These are phyloP conservation scores for Doryteuthis pealeii DNA, from an alignment of 1,140 invertebrate genomes.

Conservation along the genomic window DNA sequence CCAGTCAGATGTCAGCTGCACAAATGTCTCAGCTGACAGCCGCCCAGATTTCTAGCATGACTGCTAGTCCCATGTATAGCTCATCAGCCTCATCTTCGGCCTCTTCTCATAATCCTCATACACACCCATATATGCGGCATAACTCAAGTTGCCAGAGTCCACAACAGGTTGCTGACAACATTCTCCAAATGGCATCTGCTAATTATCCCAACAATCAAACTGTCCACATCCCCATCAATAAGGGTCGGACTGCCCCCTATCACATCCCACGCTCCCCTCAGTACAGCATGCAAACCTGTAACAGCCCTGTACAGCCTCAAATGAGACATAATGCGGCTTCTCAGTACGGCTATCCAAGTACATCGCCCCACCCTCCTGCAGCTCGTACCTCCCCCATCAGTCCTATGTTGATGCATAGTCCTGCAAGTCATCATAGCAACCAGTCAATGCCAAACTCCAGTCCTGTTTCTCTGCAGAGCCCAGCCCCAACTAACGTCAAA, in stretches of 20 bases:
- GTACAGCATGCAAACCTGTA: constrained; percentile 21
- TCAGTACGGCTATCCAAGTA: constrained; percentile 39
- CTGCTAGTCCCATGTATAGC: constrained; percentile 19
- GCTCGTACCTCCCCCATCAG: constrained; percentile 44
- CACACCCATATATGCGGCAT: constrained; percentile 27
- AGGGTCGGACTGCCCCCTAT: constrained; percentile 48
- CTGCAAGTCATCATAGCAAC: constrained; percentile 45
- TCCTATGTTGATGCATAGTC: constrained; percentile 43
- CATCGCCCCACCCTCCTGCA: constrained; percentile 37
- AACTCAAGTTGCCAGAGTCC: constrained; percentile 36
- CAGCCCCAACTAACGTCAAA: constrained; percentile 31
- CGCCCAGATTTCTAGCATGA: constrained; percentile 14
- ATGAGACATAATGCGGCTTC: constrained; percentile 16
- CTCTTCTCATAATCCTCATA: constrained; percentile 10
- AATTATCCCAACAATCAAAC: constrained; percentile 48
- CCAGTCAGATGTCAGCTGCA: neutral
- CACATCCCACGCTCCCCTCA: constrained; percentile 37
- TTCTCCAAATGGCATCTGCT: constrained; percentile 53
- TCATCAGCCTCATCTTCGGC: constrained; percentile 12
- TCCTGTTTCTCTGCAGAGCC: constrained; percentile 47
- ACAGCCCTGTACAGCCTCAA: constrained; percentile 14
- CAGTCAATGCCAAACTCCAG: constrained; percentile 41
- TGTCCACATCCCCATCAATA: constrained; percentile 48
- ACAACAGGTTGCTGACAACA: constrained; percentile 57
- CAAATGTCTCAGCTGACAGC: constrained; percentile 5